Percentiles rank a stretch among this genome's conserved stretches.
These are phyloP conservation scores for Genyomyrus donnyi DNA, from an alignment of 2,113 vertebrate genomes.

Conservation along the genomic window DNA sequence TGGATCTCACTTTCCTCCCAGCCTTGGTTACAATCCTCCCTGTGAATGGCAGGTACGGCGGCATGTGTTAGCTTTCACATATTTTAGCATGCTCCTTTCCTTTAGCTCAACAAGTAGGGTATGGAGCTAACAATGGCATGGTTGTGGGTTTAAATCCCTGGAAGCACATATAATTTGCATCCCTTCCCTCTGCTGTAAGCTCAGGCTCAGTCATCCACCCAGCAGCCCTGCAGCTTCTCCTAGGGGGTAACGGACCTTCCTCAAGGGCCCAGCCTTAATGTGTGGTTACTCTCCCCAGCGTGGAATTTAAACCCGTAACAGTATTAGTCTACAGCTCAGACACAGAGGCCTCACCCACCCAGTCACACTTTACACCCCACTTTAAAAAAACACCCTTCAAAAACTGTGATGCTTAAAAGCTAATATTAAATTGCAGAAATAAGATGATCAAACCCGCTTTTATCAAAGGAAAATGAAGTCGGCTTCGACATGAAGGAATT, in stretches of 20 bases:
- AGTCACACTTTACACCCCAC: background rate
- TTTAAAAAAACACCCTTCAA: background rate
- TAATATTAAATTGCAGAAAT: background rate
- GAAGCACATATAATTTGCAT: too few species aligned
- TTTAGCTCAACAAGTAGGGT: too few species aligned
- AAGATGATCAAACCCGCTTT: background rate
- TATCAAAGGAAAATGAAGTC: background rate
- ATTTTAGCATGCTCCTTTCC: too few species aligned
- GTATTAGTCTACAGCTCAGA: background rate
- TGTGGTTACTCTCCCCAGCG: background rate
- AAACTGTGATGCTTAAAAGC: background rate
- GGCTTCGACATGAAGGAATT: background rate
- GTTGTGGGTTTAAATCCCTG: too few species aligned
- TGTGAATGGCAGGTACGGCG: background rate
- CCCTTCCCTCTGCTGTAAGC: background rate
- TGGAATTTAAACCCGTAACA: background rate
- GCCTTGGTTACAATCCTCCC: background rate
- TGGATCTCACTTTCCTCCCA: background rate
- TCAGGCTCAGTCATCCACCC: background rate
- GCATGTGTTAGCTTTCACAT: too few species aligned
- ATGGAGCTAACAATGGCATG: too few species aligned
- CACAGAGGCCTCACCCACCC: background rate
- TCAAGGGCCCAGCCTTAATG: background rate
- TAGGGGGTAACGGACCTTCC: background rate
- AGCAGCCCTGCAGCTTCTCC: background rate